phyloP scores from a whole-genome alignment of 1,140 invertebrate species.

The Aphis craccivora region DNA sequence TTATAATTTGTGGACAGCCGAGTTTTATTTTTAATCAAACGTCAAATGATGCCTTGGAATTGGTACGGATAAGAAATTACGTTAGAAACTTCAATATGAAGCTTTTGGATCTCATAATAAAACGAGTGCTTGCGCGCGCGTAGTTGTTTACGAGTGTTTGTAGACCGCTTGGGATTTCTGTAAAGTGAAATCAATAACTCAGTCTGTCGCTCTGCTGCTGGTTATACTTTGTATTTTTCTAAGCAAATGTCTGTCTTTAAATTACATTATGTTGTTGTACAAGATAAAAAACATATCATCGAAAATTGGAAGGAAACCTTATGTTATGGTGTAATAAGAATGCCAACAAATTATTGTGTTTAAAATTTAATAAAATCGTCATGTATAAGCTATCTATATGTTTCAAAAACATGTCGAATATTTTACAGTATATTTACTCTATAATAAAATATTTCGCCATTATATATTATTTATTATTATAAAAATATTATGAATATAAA shows the following conservation, averaged over 20 bases:
- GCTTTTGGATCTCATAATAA: background rate
- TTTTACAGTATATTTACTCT: background rate
- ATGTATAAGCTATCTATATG: background rate
- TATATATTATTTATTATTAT: background rate
- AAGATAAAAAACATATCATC: background rate
- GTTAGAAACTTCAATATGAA: background rate
- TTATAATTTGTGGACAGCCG: background rate
- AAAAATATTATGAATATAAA: background rate
- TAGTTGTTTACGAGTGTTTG: background rate
- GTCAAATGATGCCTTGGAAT: background rate
- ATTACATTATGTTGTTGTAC: background rate
- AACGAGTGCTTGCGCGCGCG: background rate
- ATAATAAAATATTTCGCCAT: background rate
- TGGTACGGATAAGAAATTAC: background rate
- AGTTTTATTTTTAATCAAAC: background rate
- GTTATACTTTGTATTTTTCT: background rate
- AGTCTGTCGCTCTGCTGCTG: background rate
- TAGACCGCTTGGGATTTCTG: background rate
- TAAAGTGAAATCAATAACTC: constrained; percentile 17
- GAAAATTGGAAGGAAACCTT: constrained; percentile 3
- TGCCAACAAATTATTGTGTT: background rate
- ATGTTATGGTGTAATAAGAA: background rate
- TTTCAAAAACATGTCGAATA: background rate
- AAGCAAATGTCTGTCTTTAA: background rate
- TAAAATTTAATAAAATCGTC: background rate